Evolutionary conservation across 2,113 vertebrate genomes (phyloP).

Genomic region (Zingel zingel): DNA sequence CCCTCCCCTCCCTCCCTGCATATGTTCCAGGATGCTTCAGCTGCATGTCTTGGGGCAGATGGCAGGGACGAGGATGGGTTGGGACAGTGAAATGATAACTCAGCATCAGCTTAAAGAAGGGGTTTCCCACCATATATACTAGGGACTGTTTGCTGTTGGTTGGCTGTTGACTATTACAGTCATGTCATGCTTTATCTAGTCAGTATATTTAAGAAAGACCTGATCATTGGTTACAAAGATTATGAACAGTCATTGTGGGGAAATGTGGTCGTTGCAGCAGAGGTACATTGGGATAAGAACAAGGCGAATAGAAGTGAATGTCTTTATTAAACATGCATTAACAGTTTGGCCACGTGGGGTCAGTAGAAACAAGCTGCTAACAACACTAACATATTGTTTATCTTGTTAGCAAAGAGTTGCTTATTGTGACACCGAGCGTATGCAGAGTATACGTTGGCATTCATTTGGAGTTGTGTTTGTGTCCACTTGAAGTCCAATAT

Average conservation of each 20-base stretch:
- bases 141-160: slow-evolving; percentile 1
- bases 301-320: no score
- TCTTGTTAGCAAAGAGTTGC: neutral
- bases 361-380: slow-evolving; percentile 6
- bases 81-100: slow-evolving; percentile 59
- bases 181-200: neutral
- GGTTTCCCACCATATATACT: slow-evolving; percentile 21
- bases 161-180: neutral
- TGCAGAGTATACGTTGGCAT: neutral
- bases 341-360: neutral
- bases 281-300: neutral
- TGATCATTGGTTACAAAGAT: neutral
- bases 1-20: slow-evolving; percentile 8
- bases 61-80: slow-evolving; percentile 33
- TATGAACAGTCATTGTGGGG: neutral
- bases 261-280: neutral
- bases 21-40: slow-evolving; percentile 65
- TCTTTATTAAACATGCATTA: neutral
- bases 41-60: slow-evolving; percentile 62
- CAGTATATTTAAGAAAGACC: neutral
- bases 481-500: neutral
- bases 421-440: neutral
- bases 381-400: neutral
- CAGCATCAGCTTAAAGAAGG: slow-evolving; percentile 53
- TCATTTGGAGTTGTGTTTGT: neutral